phyloP scores from a whole-genome alignment of 2,888 invertebrate genomes.

The Eupithecia subumbrata region DNA sequence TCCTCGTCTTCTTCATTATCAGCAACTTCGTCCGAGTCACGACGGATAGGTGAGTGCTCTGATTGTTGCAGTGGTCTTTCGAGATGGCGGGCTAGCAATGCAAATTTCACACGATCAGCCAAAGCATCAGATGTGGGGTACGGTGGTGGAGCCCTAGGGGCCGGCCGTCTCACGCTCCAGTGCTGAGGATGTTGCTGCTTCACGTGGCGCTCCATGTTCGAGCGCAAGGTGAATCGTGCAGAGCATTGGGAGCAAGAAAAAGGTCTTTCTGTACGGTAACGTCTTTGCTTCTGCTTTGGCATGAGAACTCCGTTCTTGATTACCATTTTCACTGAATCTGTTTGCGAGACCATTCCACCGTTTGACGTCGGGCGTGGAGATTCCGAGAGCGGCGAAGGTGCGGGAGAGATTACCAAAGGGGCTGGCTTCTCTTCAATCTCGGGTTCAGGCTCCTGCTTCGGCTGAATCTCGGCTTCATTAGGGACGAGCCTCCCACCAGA shows the following conservation, averaged over 20 bases:
- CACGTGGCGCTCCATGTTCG: slow-evolving; percentile 97
- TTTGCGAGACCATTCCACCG: slow-evolving; percentile 71
- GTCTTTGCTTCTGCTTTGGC: slow-evolving; percentile 95
- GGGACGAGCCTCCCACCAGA: slow-evolving; percentile 87
- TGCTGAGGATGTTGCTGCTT: slow-evolving; percentile 97
- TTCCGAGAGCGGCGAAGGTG: slow-evolving; percentile 78
- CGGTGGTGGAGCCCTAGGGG: slow-evolving; percentile 74
- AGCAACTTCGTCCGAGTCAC: slow-evolving; percentile 84
- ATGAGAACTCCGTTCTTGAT: slow-evolving; percentile 95
- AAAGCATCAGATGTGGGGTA: slow-evolving; percentile 66
- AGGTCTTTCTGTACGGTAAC: slow-evolving; percentile 95
- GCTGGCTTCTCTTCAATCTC: slow-evolving; percentile 79
- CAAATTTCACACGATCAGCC: slow-evolving; percentile 86
- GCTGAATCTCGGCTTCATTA: slow-evolving; percentile 67
- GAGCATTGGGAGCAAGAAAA: slow-evolving; percentile 96
- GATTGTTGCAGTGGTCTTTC: slow-evolving; percentile 83
- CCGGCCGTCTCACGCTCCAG: slow-evolving; percentile 91
- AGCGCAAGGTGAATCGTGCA: slow-evolving; percentile 94
- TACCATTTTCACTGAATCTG: slow-evolving; percentile 92
- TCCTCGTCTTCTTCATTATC: slow-evolving; percentile 87
- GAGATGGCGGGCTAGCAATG: slow-evolving; percentile 90
- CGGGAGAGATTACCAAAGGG: slow-evolving; percentile 67
- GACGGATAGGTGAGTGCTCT: slow-evolving; percentile 71
- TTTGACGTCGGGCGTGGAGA: slow-evolving; percentile 72
- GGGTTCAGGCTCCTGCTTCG: slow-evolving; percentile 80